Evolutionary conservation across 2,888 invertebrate genomes (phyloP), one percentile per base, ranked within the genome.

Genomic region (Masnerella sp.): DNA sequence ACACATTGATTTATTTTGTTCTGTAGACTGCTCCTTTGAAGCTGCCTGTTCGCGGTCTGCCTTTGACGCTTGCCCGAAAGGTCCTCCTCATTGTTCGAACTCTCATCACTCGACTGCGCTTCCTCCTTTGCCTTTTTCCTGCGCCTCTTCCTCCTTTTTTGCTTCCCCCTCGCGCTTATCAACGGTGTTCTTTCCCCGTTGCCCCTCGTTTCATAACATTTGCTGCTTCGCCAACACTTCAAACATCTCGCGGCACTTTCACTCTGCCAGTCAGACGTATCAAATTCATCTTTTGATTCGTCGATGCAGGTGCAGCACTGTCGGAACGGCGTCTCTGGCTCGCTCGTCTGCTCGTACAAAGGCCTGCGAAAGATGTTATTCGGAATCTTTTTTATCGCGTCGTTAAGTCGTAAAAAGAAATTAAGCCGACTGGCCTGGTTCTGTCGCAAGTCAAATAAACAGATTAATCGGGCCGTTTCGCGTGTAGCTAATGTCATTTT

Each of bases 1-100:
- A 75, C 67, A 47, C 74, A 71, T 68, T 70, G 74, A 52, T 56
- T 75, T 61, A 75, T 75, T 51, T 71, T 75, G 12, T 58, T 47
- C 5, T 58, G 32, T 2, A 59, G 45, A n/a, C 3, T 12, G 25
- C 45, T 61, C 30, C 42, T 64, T 65, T 74, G 69, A 43, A 17
- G 32, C 2, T 9, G 17, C 11, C 30, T 59, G 32, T 0, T 17
- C 43, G 45, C 14, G 45, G 62, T 51, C 8, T 62, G 67, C 38
- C 45, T 67, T 58, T 67, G 74, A 62, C 52, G 58, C 49, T 51
- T 70, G 1, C 14, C 18, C 12, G 18, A 40, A 47, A 61, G 32
- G 14, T 59, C 18, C 12, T 43, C 36, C 45, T 51, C 64, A 28
- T 56, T 25, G 34, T 43, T 61, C 49, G 38, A 56, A 47, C 32